phyloP scores from a whole-genome alignment of 2,113 vertebrate genomes.

The Apteryx mantelli region DNA sequence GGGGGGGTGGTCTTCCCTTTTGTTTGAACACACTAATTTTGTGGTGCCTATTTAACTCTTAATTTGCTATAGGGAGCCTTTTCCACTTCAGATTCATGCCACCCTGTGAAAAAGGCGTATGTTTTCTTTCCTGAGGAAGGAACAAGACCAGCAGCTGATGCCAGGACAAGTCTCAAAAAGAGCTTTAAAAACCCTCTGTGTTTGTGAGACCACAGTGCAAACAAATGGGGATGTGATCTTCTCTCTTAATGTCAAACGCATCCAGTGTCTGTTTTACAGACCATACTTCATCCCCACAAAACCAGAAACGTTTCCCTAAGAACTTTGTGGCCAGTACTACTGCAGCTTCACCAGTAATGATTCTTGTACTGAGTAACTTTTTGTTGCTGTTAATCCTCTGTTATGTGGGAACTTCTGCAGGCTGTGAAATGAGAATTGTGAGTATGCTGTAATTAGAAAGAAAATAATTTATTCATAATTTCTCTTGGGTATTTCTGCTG shows the following conservation, averaged over 20 bases:
- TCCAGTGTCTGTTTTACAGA: neutral
- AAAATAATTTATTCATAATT: neutral
- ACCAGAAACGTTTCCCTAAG: neutral
- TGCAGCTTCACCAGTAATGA: neutral
- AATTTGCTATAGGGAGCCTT: neutral
- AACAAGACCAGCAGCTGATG: neutral
- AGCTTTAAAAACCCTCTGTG: neutral
- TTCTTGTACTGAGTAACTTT: neutral
- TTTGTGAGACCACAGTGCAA: neutral
- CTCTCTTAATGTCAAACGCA: neutral
- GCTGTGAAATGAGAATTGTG: neutral
- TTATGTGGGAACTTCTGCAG: neutral
- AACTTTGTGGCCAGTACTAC: neutral
- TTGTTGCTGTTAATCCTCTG: neutral
- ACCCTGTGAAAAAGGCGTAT: neutral
- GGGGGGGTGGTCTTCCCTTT: neutral
- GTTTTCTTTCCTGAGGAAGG: neutral
- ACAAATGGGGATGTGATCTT: neutral
- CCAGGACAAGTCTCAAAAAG: neutral
- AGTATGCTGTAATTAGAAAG: neutral
- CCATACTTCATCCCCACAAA: neutral
- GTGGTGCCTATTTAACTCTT: neutral
- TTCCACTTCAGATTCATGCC: neutral
- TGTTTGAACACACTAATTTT: neutral
- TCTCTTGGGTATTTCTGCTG: neutral